Percentiles rank a stretch among this genome's conserved stretches.
Conservation (phyloP, 2,797 vertebrate genomes). For the Hoplostethus atlanticus region DNA sequence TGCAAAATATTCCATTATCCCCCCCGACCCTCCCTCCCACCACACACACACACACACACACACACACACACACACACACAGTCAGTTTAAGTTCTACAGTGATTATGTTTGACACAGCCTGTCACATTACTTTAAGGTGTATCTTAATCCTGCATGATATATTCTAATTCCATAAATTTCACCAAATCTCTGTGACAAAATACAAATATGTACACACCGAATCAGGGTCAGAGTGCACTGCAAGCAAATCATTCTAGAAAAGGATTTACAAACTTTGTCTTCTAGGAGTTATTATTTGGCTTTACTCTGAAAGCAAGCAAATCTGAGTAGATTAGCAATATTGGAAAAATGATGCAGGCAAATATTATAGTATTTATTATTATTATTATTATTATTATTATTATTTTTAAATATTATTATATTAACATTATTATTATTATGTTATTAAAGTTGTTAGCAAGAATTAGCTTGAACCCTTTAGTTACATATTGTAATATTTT, state of each 20-base stretch:
- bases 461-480: background rate
- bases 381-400: too few species aligned
- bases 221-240: constrained; percentile 7
- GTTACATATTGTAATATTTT: background rate
- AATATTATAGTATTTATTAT: background rate
- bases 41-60: background rate
- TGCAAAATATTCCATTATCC: background rate
- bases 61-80: background rate
- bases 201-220: background rate
- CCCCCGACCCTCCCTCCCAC: background rate
- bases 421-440: background rate
- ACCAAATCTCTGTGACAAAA: constrained; percentile 1
- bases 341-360: background rate
- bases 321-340: background rate
- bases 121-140: background rate
- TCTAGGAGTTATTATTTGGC: background rate
- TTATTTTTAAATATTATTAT: too few species aligned
- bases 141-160: background rate
- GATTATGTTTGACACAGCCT: constrained; percentile 12
- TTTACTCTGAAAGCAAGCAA: background rate
- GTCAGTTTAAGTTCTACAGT: background rate
- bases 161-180: constrained; percentile 18
- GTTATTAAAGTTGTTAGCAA: background rate
- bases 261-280: background rate
- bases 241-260: constrained; percentile 2